phyloP scores from a whole-genome alignment of 2,888 invertebrate genomes.

The Drosophila phalerata region DNA sequence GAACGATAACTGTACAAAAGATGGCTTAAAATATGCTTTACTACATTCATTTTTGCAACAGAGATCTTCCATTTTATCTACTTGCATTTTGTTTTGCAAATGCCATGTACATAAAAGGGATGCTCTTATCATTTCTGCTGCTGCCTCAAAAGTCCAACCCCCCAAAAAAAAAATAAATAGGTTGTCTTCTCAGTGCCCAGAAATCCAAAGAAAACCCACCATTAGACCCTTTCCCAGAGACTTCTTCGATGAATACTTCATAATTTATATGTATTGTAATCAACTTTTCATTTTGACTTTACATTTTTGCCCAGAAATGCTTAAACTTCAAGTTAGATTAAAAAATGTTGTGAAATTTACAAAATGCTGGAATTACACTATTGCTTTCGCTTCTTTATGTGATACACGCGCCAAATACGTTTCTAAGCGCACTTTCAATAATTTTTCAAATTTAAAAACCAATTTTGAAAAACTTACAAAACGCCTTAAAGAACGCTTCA shows the following conservation, averaged over 20 bases:
- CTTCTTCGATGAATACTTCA: conserved; percentile 16
- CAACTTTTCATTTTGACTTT: conserved; percentile 37
- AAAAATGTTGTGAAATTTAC: conserved; percentile 18
- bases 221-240: not conserved
- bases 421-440: conserved; percentile 64
- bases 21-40: conserved; percentile 86
- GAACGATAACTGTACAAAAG: conserved; percentile 78
- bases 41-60: conserved; percentile 83
- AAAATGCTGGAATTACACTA: conserved; percentile 50
- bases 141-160: conserved; percentile 42
- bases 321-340: conserved; percentile 38
- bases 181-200: conserved; percentile 1
- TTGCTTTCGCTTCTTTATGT: conserved; percentile 72
- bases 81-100: conserved; percentile 13
- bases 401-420: conserved; percentile 63
- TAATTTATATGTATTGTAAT: not conserved
- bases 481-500: conserved; percentile 69
- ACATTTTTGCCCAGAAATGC: conserved; percentile 40
- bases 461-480: conserved; percentile 49
- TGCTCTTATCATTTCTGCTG: conserved; percentile 74
- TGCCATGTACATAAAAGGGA: conserved; percentile 69
- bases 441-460: conserved; percentile 24
- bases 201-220: not conserved
- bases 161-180: not conserved
- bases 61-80: conserved; percentile 82